Base-by-base conservation (phyloP, 1,140 invertebrate species). In the Maconellicoccus hirsutus region DNA sequence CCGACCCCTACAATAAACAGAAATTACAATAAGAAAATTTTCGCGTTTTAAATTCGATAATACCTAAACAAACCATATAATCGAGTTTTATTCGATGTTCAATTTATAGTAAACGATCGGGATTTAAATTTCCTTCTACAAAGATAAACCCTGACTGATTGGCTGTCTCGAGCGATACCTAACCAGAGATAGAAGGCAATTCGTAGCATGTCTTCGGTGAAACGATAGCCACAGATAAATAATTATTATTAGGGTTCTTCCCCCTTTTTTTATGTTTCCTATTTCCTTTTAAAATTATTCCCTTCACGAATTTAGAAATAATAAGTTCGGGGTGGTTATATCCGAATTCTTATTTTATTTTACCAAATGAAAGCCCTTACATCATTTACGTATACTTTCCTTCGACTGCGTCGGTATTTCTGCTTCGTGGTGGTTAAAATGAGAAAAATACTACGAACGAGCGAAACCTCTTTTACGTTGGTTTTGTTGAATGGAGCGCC, bases 331-430 rank as follows among this genome's bases (percentile, higher is more conserved):
- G 42, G 42, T 52, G 42, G 16, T 52, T 52, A 4, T 16, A 16
- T 52, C 42, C 42, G 42, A 52, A 8, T 52, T 52, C 42, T 52
- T 52, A 52, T 52, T 52, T 52, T 52, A 52, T 52, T 52, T 52
- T 19, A 16, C 42, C 42, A 52, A 52, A 52, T 52, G 42, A 52
- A 52, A 52, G 6, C 42, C 16, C 42, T 52, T 52, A 52, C 42
- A 52, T 52, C 42, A 16, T 52, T 52, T 52, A 52, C 42, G 6
- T 52, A n/a, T n/a, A n/a, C n/a, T 52, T 19, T 52, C 42, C 42
- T 4, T 16, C 12, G 16, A 16, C 42, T 19, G 16, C 16, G 42
- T 16, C 42, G 42, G 42, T 8, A 52, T 52, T 52, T 52, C 12
- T 33, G 3, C 29, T 33, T n/a, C n/a, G n/a, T n/a, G n/a, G 33